Percentiles rank a stretch among this genome's conserved stretches.
Evolutionary conservation across 2,113 vertebrate genomes (phyloP).

Genomic region (Pelecanus crispus): DNA sequence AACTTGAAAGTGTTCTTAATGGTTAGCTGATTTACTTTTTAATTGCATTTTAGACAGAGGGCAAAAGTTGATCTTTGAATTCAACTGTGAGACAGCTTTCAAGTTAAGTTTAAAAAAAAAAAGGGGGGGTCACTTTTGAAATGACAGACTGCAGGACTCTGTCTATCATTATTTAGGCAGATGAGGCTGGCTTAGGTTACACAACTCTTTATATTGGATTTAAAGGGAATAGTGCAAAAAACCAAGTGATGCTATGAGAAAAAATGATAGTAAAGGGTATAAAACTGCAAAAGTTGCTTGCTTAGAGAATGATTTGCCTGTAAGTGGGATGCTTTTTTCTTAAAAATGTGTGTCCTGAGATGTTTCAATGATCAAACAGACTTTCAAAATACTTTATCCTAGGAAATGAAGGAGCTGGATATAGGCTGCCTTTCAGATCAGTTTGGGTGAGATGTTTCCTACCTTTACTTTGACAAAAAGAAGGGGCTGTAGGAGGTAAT

Average conservation of each 20-base stretch:
- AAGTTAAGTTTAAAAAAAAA: not conserved
- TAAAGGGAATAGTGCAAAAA: not conserved
- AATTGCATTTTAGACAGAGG: slow-evolving; percentile 32
- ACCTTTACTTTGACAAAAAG: not conserved
- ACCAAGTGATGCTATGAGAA: not conserved
- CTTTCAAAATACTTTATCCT: not conserved
- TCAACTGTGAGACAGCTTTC: slow-evolving; percentile 1
- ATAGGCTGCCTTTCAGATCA: not conserved
- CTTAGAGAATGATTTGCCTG: slow-evolving; percentile 21
- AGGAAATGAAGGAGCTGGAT: not conserved
- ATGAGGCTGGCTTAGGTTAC: not conserved
- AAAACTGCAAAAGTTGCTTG: slow-evolving; percentile 11
- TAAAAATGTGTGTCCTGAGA: slow-evolving; percentile 7
- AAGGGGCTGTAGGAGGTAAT: not conserved
- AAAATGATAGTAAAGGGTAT: not conserved
- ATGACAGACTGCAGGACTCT: not conserved
- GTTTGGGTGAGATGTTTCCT: not conserved
- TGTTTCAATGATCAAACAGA: slow-evolving; percentile 17
- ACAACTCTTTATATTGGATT: not conserved
- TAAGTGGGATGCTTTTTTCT: not conserved
- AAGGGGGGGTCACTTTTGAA: not conserved
- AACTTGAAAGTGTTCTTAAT: slow-evolving; percentile 39
- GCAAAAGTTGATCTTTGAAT: slow-evolving; percentile 47
- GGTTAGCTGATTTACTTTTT: slow-evolving; percentile 23
- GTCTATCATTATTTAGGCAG: not conserved